Percentiles rank a stretch among this genome's conserved stretches.
phyloP scores from a whole-genome alignment of 2,888 invertebrate species.

The Amiota communis region DNA sequence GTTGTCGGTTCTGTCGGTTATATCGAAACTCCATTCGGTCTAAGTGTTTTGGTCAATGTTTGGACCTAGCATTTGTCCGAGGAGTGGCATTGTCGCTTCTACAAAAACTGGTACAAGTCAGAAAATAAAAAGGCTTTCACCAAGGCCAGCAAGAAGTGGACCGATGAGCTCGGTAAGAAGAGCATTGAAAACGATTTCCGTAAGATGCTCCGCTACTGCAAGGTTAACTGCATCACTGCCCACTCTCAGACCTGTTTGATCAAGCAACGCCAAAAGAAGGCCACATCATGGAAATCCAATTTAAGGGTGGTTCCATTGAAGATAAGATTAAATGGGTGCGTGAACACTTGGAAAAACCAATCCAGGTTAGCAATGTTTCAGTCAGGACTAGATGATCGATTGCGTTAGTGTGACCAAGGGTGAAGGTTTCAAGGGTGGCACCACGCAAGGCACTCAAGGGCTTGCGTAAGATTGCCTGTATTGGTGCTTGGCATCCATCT shows the following conservation, averaged over 20 bases:
- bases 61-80: slow-evolving; percentile 99
- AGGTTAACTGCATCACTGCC: too few relatives aligned
- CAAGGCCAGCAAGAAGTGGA: slow-evolving; percentile 98
- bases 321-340: slow-evolving; percentile 98
- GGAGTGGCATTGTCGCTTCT: slow-evolving; percentile 98
- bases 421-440: slow-evolving; percentile 99
- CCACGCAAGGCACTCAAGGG: slow-evolving; percentile 99
- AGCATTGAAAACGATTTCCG: too few relatives aligned
- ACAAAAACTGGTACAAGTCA: slow-evolving; percentile 99
- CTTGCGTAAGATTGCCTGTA: slow-evolving; percentile 99
- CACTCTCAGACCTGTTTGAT: too few relatives aligned
- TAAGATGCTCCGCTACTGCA: too few relatives aligned
- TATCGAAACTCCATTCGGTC: too few relatives aligned
- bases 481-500: slow-evolving; percentile 99
- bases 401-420: slow-evolving; percentile 99
- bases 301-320: slow-evolving; percentile 96
- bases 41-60: slow-evolving; percentile 94
- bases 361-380: slow-evolving; percentile 91
- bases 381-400: slow-evolving; percentile 99
- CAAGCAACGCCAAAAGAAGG: too few relatives aligned
- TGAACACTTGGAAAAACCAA: slow-evolving; percentile 97
- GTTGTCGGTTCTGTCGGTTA: slow-evolving; percentile 98
- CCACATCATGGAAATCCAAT: too few relatives aligned
- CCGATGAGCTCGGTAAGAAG: too few relatives aligned
- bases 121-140: slow-evolving; percentile 99